Evolutionary conservation across 2,888 invertebrate genomes (phyloP), one percentile per base, ranked within the genome.

Genomic region (Anorthoa munda): DNA sequence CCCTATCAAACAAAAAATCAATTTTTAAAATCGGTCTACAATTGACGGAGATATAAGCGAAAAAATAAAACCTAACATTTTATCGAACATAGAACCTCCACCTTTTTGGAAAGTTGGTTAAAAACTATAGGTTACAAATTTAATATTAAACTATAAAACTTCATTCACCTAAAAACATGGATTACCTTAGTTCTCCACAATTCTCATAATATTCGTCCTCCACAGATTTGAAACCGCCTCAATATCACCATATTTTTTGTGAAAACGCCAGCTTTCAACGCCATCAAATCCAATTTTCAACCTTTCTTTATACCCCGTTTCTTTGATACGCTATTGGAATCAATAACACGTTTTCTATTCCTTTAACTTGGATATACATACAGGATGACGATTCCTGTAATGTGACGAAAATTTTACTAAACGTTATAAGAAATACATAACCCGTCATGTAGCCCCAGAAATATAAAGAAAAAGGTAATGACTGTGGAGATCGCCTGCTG

Each of bases 211-310:
- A 74, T 63, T 21, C 64, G 23, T 48, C 61, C 17, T 59, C 46
- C 55, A 58, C 53, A 64, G 68, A 58, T 65, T 80, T 51, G 26
- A 45, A 31, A 0, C 39, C 39, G 18, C 55, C 71, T 63, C 59
- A 73, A 78, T 72, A 82, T 75, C 71, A 66, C 68, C 75, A 72
- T 82, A 73, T 78, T 79, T 81, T 83, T 76, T 72, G 63, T 73
- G n/a, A 67, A 67, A 75, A 73, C 39, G 67, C 48, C 79, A 68
- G 74, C 61, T 56, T 72, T 72, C 69, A 56, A 51, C 64, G 75
- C 39, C 82, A 79, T 84, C 72, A 72, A 78, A 83, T 65, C 70
- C 75, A 66, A 74, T 72, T 76, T 21, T 51, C 58, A 60, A 77
- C 77, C 84, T 75, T 76, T 70, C 58, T 17, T 53, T 64, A 26